Base-by-base conservation (phyloP, 2,888 invertebrate genomes). In the Netelia melanura region DNA sequence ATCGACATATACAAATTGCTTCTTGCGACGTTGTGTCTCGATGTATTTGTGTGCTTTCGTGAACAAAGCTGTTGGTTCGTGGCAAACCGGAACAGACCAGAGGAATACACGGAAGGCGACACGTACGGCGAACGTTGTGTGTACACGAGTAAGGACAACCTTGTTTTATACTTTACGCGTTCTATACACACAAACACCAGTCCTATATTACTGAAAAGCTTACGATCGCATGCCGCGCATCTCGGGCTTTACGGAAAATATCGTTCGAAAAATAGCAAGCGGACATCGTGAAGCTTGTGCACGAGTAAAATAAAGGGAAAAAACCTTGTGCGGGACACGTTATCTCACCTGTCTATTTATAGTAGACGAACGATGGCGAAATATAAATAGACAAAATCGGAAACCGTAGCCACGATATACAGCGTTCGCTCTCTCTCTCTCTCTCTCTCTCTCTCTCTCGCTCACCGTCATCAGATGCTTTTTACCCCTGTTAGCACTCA, bases 361-460 rank as follows among this genome's bases (percentile, higher is more conserved):
- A 87, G 87, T 85, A 81, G 88, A 89, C 87, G 83, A 89, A 88
- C 86, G 87, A 64, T 81, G 68, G 81, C 78, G 76, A 88, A 89
- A 89, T 88, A 91, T 91, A 90, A 89, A 90, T 87, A 88, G 87
- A 86, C 88, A 86, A 88, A 88, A 89, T 86, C 52, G 78, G 62
- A 76, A 76, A 76, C 48, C 58, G 48, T 71, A 56, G 23, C 64
- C 25, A 48, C 71, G 64, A 48, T 38, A 23, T 64, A 48, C 64
- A 56, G 43, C 2, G 25, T 38, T 6, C 23, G 11, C 38, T 38
- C 14, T 14, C 21, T 23, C 78, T 17, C 38, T 14, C 21, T 14
- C 54, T 14, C 21, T 14, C 54, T 17, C 17, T 23, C 78, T 17
- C 38, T 14, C 14, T 14, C 54, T 43, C 52, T 65, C 11, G 38